These are phyloP conservation scores for Hipposideros larvatus DNA, from an alignment of 2,797 vertebrate genomes.

Conservation along the genomic window DNA sequence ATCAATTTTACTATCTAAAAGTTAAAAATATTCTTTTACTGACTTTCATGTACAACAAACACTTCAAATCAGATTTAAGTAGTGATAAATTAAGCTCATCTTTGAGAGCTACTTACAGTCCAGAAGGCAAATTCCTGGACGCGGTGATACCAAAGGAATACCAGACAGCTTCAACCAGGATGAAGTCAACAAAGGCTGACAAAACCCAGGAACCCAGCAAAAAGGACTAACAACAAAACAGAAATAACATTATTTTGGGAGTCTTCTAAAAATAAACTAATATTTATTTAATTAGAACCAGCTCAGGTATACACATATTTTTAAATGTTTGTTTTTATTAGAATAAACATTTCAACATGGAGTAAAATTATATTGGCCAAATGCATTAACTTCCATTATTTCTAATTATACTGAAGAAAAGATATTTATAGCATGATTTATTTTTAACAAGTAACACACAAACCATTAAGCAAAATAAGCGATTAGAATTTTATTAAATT, in stretches of 20 bases:
- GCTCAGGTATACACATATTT: neutral
- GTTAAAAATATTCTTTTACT: conserved; percentile 17
- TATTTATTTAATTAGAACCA: conserved; percentile 59
- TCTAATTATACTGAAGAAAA: conserved; percentile 41
- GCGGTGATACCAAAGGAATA: conserved; percentile 91
- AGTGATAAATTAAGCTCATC: neutral
- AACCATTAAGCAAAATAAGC: conserved; percentile 56
- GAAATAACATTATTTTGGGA: neutral
- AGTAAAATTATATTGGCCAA: conserved; percentile 21
- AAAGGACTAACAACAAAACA: conserved; percentile 92
- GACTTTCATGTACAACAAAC: conserved; percentile 49
- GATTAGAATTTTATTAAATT: conserved; percentile 57
- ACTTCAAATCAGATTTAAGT: conserved; percentile 46
- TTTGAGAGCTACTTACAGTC: conserved; percentile 93
- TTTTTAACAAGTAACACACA: conserved; percentile 14
- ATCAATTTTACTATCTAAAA: conserved; percentile 65
- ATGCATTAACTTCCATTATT: conserved; percentile 34
- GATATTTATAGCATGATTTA: neutral
- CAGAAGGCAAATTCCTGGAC: conserved; percentile 94
- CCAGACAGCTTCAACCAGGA: conserved; percentile 91
- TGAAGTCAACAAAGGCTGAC: conserved; percentile 93
- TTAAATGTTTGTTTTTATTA: conserved; percentile 8
- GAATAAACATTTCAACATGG: conserved; percentile 45
- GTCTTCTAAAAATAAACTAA: conserved; percentile 52
- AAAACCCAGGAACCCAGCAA: conserved; percentile 95